Conservation (phyloP, 2,888 invertebrate species). For the Lepetodrilus schrolli region DNA sequence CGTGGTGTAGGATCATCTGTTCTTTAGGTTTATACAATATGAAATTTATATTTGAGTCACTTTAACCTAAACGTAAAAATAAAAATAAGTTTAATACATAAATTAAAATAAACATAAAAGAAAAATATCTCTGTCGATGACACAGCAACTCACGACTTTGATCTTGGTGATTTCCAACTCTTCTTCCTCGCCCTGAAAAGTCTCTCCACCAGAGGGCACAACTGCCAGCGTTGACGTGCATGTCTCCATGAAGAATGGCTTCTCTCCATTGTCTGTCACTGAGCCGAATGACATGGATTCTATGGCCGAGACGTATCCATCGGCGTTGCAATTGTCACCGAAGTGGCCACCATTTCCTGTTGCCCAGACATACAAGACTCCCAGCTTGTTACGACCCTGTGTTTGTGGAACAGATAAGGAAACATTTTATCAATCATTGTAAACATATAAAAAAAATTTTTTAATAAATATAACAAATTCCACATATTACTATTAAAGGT, state of each 20-base stretch:
- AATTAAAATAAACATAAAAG: no score
- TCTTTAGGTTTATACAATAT: no score
- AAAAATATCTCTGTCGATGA: no score
- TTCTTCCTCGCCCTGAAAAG: conserved; percentile 38
- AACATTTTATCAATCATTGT: no score
- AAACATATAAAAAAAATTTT: no score
- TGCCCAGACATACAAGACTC: conserved; percentile 73
- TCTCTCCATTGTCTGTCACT: conserved; percentile 59
- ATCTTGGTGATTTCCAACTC: conserved; percentile 48
- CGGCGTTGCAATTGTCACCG: conserved; percentile 70
- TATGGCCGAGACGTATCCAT: conserved; percentile 71
- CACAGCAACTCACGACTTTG: conserved; percentile 69
- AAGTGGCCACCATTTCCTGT: conserved; percentile 72
- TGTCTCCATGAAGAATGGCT: conserved; percentile 71
- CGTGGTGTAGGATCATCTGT: no score
- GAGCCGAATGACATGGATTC: conserved; percentile 71
- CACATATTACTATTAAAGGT: no score
- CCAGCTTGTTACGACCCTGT: conserved; percentile 68
- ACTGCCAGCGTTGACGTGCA: conserved; percentile 72
- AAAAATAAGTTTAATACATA: no score
- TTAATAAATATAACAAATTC: no score
- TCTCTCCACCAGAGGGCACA: conserved; percentile 64
- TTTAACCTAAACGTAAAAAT: no score
- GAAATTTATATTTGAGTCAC: no score
- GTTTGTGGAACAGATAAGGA: no score